These are phyloP conservation scores for Hiodon tergisus DNA, from an alignment of 2,113 vertebrate genomes.

Conservation along the genomic window DNA sequence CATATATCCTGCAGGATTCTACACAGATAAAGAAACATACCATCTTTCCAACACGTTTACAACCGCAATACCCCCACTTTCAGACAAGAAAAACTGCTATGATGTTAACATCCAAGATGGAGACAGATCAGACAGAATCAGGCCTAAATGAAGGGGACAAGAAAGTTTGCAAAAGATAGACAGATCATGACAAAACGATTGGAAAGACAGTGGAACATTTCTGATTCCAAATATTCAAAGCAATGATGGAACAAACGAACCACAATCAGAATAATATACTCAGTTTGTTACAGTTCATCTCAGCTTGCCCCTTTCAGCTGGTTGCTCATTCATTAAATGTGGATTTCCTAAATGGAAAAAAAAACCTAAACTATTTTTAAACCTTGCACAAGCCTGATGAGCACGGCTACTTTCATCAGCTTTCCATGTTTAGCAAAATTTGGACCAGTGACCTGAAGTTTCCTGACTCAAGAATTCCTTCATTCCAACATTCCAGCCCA, in stretches of 20 bases:
- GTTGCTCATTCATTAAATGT: background rate
- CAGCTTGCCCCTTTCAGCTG: background rate
- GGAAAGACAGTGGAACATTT: background rate
- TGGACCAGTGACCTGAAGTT: background rate
- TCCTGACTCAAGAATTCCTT: background rate
- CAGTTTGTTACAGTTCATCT: no score
- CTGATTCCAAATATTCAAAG: background rate
- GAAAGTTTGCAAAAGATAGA: background rate
- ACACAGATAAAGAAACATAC: no score
- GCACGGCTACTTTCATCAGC: background rate
- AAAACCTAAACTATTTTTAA: background rate
- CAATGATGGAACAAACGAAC: background rate
- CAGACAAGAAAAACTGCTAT: no score
- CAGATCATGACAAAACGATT: no score
- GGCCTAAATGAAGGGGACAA: conserved; percentile 1
- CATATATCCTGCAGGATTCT: no score
- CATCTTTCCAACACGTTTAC: no score
- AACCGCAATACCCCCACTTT: no score
- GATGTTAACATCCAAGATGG: no score
- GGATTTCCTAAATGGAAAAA: background rate
- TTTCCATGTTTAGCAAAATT: background rate
- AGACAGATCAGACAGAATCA: no score
- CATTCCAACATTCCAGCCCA: conserved; percentile 6
- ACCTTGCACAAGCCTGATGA: no score
- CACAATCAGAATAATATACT: background rate